Conservation (phyloP, 2,888 invertebrate genomes). For the Microctonus aethiopoides region DNA sequence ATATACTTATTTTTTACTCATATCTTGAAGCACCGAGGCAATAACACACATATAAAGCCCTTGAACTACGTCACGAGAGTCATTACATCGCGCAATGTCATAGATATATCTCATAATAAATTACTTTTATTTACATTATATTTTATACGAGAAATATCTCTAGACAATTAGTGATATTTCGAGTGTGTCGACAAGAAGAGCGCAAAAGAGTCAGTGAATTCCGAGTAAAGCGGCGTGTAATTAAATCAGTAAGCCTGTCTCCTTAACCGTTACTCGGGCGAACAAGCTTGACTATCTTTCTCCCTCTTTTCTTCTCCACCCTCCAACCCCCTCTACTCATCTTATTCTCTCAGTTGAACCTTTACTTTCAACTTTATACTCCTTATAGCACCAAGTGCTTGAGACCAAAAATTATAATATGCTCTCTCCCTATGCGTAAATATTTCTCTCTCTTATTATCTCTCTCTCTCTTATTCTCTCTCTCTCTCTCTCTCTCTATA, state of each 20-base stretch:
- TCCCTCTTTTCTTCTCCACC: slow-evolving; percentile 7
- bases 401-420: slow-evolving; percentile 22
- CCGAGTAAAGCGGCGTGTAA: slow-evolving; percentile 33
- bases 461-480: not conserved
- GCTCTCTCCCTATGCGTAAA: not conserved
- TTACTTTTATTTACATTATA: slow-evolving; percentile 4
- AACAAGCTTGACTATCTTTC: not conserved
- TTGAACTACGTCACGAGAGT: not conserved
- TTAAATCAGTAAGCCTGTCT: slow-evolving; percentile 35
- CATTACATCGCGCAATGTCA: slow-evolving; percentile 5
- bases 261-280: slow-evolving; percentile 31
- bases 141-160: slow-evolving; percentile 6
- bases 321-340: not conserved
- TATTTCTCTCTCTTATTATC: too few species aligned
- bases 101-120: slow-evolving; percentile 1
- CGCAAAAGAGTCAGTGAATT: slow-evolving; percentile 22
- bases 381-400: not conserved
- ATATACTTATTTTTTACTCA: not conserved
- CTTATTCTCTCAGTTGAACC: not conserved
- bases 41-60: slow-evolving; percentile 4
- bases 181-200: slow-evolving; percentile 22
- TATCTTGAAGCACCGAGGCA: not conserved
- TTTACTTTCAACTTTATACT: not conserved
- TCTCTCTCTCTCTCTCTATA: not conserved
- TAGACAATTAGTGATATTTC: slow-evolving; percentile 33